Evolutionary conservation across 2,797 vertebrate genomes (phyloP).

Genomic region (Chloroceryle inda): DNA sequence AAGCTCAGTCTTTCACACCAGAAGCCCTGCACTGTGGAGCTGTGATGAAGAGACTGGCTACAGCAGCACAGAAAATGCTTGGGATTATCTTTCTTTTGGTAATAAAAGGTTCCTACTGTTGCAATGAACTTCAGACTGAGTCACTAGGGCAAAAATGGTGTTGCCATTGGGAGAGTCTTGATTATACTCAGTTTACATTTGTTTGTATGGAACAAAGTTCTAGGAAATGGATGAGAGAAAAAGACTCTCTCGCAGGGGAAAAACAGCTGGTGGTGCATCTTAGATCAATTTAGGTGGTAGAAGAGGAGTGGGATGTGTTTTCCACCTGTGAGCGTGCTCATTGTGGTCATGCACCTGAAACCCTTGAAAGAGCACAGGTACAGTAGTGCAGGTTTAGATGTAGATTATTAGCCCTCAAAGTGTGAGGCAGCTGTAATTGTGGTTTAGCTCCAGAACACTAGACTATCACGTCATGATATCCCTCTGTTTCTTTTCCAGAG

Average conservation of each 20-base stretch:
- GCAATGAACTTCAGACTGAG: not conserved
- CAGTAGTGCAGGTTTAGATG: not conserved
- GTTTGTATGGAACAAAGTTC: not conserved
- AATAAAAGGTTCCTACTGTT: not conserved
- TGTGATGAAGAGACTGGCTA: not conserved
- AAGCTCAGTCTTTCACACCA: not conserved
- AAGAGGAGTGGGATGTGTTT: not conserved
- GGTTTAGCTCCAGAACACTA: not conserved
- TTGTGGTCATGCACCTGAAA: not conserved
- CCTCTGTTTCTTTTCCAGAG: not conserved
- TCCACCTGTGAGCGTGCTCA: not conserved
- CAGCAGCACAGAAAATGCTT: not conserved
- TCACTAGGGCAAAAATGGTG: not conserved
- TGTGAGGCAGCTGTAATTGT: not conserved
- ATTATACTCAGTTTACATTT: not conserved
- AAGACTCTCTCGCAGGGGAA: not conserved
- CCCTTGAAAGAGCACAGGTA: not conserved
- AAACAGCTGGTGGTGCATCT: not conserved
- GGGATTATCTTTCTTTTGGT: not conserved
- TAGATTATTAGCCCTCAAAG: not conserved
- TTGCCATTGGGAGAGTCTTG: not conserved
- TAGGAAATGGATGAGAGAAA: not conserved
- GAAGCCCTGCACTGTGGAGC: not conserved
- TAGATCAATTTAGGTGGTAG: not conserved
- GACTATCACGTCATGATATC: not conserved